Conservation (phyloP, 2,888 invertebrate genomes). For the Electrophaes corylata region DNA sequence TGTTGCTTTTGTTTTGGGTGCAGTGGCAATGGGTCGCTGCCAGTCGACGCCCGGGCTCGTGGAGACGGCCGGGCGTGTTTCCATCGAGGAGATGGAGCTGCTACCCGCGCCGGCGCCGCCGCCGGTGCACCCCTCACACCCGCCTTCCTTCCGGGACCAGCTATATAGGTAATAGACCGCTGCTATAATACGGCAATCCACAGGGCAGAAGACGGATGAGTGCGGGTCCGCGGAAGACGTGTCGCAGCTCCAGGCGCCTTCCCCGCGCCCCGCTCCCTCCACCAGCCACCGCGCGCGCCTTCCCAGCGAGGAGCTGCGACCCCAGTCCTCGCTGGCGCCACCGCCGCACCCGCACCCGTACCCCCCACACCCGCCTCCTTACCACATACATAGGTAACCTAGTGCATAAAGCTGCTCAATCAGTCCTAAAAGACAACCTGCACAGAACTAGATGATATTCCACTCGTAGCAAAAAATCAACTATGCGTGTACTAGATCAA, state of each 20-base stretch:
- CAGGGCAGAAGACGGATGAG: slow-evolving; percentile 23
- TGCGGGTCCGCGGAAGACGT: slow-evolving; percentile 81
- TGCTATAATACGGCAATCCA: slow-evolving; percentile 22
- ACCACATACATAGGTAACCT: slow-evolving; percentile 47
- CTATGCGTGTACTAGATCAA: not conserved
- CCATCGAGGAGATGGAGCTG: slow-evolving; percentile 88
- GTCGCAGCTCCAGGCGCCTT: slow-evolving; percentile 76
- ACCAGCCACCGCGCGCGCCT: slow-evolving; percentile 48
- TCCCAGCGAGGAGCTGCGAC: slow-evolving; percentile 84
- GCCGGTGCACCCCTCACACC: slow-evolving; percentile 72
- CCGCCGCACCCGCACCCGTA: slow-evolving; percentile 50
- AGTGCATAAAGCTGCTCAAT: not conserved
- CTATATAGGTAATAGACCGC: slow-evolving; percentile 71
- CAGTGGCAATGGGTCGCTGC: slow-evolving; percentile 97
- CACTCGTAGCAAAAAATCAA: not conserved
- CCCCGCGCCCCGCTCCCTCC: slow-evolving; percentile 2
- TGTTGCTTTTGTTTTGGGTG: slow-evolving; percentile 41
- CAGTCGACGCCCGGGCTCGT: slow-evolving; percentile 98
- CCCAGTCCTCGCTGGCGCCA: slow-evolving; percentile 59
- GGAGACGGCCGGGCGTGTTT: slow-evolving; percentile 95
- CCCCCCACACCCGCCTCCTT: slow-evolving; percentile 38
- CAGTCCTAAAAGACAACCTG: slow-evolving; percentile 5
- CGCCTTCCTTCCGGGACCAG: slow-evolving; percentile 82
- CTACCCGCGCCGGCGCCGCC: slow-evolving; percentile 69
- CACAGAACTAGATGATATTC: not conserved